Percentiles rank a stretch among this genome's conserved stretches.
phyloP scores from a whole-genome alignment of 1,140 invertebrate species.

The Drosophila melanogaster region Release_6_plus_ISO1_MT NT_033777.3:10813501-10814000 shows the following conservation, averaged over 20 bases:
- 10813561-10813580: constrained; percentile 60
- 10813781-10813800: constrained; percentile 48
- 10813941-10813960: constrained; percentile 83
- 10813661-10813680: constrained; percentile 27
- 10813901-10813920: constrained; percentile 61
- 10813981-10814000: constrained; percentile 67
- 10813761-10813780: constrained; percentile 37
- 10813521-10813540: constrained; percentile 67
- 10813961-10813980: constrained; percentile 81
- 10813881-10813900: constrained; percentile 26
- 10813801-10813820: constrained; percentile 63
- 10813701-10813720: constrained; percentile 46
- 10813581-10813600: constrained; percentile 73
- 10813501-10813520: constrained; percentile 70
- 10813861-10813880: background rate
- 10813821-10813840: constrained; percentile 77
- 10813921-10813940: constrained; percentile 82
- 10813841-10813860: constrained; percentile 60
- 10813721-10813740: constrained; percentile 17
- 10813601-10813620: constrained; percentile 54
- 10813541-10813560: constrained; percentile 43
- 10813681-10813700: constrained; percentile 2
- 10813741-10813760: constrained; percentile 51
- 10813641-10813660: constrained; percentile 33
- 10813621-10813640: constrained; percentile 19